These are phyloP conservation scores for Harpagifer antarcticus DNA, from an alignment of 2,797 vertebrate species.

Conservation along the genomic window DNA sequence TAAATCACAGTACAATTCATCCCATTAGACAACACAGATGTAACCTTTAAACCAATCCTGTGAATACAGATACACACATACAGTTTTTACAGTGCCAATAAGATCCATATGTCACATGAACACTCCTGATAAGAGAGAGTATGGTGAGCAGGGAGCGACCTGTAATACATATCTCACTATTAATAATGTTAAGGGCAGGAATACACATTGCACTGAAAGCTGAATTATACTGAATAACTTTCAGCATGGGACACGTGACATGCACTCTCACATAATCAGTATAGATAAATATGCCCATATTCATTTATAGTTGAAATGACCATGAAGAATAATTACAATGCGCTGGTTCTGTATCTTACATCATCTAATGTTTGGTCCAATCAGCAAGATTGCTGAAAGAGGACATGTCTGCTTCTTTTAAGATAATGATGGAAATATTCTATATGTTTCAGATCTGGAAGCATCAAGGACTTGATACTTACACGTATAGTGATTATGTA, in stretches of 20 bases:
- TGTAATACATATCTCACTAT: conserved; percentile 24
- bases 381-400: not conserved
- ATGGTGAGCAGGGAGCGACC: conserved; percentile 25
- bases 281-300: not conserved
- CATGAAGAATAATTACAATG: not conserved
- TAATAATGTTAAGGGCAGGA: conserved; percentile 12
- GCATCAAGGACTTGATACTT: too few species aligned
- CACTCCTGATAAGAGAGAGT: conserved; percentile 48
- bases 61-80: conserved; percentile 43
- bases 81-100: conserved; percentile 51
- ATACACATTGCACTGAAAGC: not conserved
- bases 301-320: not conserved
- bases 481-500: too few species aligned
- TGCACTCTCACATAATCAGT: not conserved
- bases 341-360: not conserved
- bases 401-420: not conserved
- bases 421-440: too few species aligned
- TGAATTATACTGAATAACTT: conserved; percentile 17
- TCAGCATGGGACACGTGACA: not conserved
- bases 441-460: too few species aligned
- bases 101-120: conserved; percentile 53
- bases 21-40: conserved; percentile 64
- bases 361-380: too few species aligned
- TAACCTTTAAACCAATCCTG: conserved; percentile 42
- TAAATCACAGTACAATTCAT: conserved; percentile 73